Conservation (phyloP, 2,888 invertebrate genomes). For the Polydrusus pterygomalis region DNA sequence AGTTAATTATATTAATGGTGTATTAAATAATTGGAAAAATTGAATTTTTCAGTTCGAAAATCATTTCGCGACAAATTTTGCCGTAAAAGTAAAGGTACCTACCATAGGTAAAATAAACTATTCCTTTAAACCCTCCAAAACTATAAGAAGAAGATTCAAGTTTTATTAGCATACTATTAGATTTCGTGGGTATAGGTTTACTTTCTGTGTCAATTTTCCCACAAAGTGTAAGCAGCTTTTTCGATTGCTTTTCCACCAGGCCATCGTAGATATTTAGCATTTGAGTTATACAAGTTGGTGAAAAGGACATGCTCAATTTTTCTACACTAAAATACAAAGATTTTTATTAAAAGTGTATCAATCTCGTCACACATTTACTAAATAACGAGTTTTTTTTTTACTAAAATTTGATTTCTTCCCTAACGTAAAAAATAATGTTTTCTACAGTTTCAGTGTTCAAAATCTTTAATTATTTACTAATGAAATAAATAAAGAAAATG, state of each 20-base stretch:
- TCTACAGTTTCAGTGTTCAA: too few species aligned
- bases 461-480: too few species aligned
- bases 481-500: too few species aligned
- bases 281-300: slow-evolving; percentile 75
- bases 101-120: slow-evolving; percentile 77
- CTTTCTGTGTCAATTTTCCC: slow-evolving; percentile 76
- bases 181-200: slow-evolving; percentile 69
- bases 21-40: too few species aligned
- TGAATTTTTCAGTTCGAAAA: too few species aligned
- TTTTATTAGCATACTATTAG: slow-evolving; percentile 58
- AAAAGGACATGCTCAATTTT: slow-evolving; percentile 73
- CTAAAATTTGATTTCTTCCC: too few species aligned
- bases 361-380: too few species aligned
- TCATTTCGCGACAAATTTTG: too few species aligned
- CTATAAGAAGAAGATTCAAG: slow-evolving; percentile 65
- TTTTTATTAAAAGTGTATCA: not conserved
- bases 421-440: too few species aligned
- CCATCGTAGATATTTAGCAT: slow-evolving; percentile 79
- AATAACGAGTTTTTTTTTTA: too few species aligned
- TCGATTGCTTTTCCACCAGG: slow-evolving; percentile 58
- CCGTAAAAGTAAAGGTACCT: too few species aligned
- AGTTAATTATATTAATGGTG: too few species aligned
- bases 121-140: slow-evolving; percentile 75
- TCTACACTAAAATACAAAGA: slow-evolving; percentile 70
- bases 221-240: slow-evolving; percentile 78